Percentiles rank a stretch among this genome's conserved stretches.
phyloP scores from a whole-genome alignment of 2,888 invertebrate species.

The Standfussiana lucernea region DNA sequence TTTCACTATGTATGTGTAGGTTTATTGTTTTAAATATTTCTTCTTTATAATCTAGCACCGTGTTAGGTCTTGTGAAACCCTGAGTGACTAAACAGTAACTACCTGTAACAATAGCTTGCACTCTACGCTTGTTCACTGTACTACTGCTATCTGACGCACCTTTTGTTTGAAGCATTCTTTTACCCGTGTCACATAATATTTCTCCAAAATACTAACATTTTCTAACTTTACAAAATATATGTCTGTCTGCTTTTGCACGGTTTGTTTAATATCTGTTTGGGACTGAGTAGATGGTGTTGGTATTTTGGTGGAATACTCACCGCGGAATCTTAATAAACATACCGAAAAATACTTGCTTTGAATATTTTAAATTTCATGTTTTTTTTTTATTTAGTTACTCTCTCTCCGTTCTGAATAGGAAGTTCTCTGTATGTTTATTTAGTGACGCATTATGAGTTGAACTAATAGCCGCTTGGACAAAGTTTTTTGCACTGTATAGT shows the following conservation, averaged over 20 bases:
- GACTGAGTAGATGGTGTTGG: conserved; percentile 87
- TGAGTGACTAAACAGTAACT: conserved; percentile 76
- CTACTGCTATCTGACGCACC: conserved; percentile 79
- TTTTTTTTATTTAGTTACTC: background rate
- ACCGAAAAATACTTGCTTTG: conserved; percentile 59
- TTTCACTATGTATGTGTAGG: conserved; percentile 42
- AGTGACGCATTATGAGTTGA: conserved; percentile 66
- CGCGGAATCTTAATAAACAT: conserved; percentile 82
- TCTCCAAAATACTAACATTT: conserved; percentile 90
- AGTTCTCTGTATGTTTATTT: conserved; percentile 83
- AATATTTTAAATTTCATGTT: background rate
- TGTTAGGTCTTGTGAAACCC: conserved; percentile 65
- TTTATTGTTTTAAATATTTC: conserved; percentile 37
- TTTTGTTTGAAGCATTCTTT: conserved; percentile 74
- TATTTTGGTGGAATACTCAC: conserved; percentile 89
- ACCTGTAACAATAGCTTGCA: conserved; percentile 75
- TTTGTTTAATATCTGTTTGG: conserved; percentile 76
- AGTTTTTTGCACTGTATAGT: conserved; percentile 82
- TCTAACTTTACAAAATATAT: conserved; percentile 75
- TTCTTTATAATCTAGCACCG: conserved; percentile 49
- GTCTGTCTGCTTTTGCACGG: conserved; percentile 81
- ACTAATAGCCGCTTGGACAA: conserved; percentile 84
- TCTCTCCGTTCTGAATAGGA: background rate
- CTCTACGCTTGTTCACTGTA: conserved; percentile 83
- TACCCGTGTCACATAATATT: conserved; percentile 77